A percentile compares a stretch with the other conserved stretches of the same genome.
phyloP scores from a whole-genome alignment of 23 tunicate genomes.

The Botrylloides violaceus region DNA sequence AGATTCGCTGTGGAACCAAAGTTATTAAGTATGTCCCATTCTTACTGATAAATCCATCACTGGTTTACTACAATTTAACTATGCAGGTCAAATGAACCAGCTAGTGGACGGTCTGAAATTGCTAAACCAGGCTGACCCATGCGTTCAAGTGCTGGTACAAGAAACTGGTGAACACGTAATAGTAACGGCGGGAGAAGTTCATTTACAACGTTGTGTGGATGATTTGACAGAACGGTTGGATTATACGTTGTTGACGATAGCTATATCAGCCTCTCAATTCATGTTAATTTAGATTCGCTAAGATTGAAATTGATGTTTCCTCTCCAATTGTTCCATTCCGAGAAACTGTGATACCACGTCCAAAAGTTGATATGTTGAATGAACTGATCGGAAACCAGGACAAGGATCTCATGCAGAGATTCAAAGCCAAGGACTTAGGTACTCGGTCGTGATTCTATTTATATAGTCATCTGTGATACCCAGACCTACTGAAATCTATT shows the following conservation, averaged over 20 bases:
- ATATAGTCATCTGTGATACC: no score
- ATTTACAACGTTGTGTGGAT: constrained; percentile 86
- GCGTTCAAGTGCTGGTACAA: constrained; percentile 85
- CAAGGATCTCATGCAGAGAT: constrained; percentile 80
- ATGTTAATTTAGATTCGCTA: constrained; percentile 52
- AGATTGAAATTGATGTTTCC: constrained; percentile 74
- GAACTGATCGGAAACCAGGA: constrained; percentile 89
- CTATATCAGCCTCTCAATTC: background rate
- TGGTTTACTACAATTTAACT: background rate
- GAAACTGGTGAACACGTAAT: constrained; percentile 98
- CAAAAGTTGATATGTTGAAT: constrained; percentile 92
- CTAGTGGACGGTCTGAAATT: constrained; percentile 72
- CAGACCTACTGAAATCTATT: no score
- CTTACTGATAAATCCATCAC: background rate
- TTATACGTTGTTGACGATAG: background rate
- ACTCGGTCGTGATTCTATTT: no score
- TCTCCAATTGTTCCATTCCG: constrained; percentile 93
- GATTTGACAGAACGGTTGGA: constrained; percentile 62
- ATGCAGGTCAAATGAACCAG: constrained; percentile 68
- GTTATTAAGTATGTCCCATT: constrained; percentile 31
- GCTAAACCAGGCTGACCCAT: constrained; percentile 94
- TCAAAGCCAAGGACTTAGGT: constrained; percentile 16
- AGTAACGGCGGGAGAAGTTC: constrained; percentile 93
- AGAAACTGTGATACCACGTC: constrained; percentile 86
- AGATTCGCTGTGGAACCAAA: constrained; percentile 98